phyloP scores from a whole-genome alignment of 1,140 invertebrate species.

The Cryptotermes secundus region DNA sequence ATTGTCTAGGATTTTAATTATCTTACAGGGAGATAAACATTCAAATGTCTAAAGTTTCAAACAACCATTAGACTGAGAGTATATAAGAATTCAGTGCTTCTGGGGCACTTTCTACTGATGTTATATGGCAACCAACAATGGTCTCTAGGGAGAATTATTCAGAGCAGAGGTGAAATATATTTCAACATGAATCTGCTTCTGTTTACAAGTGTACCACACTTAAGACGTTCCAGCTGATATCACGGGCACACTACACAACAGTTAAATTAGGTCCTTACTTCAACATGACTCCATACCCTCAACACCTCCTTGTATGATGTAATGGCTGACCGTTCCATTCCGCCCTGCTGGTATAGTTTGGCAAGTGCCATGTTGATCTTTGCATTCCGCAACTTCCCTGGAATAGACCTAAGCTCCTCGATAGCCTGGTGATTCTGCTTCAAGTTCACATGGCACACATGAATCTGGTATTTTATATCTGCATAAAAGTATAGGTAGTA shows the following conservation, averaged over 20 bases:
- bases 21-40: too few relatives aligned
- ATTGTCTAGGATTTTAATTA: not conserved
- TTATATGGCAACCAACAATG: too few relatives aligned
- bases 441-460: conserved; percentile 64
- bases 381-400: conserved; percentile 65
- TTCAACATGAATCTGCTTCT: too few relatives aligned
- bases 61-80: too few relatives aligned
- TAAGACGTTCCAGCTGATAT: too few relatives aligned
- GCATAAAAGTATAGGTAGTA: conserved; percentile 38
- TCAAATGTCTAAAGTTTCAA: too few relatives aligned
- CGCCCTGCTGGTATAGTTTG: conserved; percentile 68
- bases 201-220: too few relatives aligned
- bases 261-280: not conserved
- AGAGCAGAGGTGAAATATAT: too few relatives aligned
- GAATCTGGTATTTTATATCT: conserved; percentile 77
- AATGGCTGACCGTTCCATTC: conserved; percentile 70
- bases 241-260: not conserved
- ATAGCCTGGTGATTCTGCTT: conserved; percentile 66
- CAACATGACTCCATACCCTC: conserved; percentile 44
- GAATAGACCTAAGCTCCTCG: conserved; percentile 64
- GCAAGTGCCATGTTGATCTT: conserved; percentile 73
- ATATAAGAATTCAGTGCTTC: too few relatives aligned
- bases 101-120: too few relatives aligned
- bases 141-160: too few relatives aligned
- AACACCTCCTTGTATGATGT: conserved; percentile 75